These are phyloP conservation scores for Synanthedon formicaeformis DNA, from an alignment of 2,888 invertebrate species.

Conservation along the genomic window DNA sequence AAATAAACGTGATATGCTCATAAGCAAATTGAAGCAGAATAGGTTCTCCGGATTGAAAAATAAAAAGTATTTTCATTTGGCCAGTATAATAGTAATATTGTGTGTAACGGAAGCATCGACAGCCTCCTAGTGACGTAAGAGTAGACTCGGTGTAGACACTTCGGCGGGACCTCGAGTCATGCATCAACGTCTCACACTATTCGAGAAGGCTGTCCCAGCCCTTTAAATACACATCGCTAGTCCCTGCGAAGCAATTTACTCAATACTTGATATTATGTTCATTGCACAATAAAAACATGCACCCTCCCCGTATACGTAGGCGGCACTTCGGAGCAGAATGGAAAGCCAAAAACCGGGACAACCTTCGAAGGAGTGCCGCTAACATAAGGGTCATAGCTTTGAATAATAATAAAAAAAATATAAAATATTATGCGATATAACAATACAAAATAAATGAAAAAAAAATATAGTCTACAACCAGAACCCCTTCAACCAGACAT, in stretches of 20 bases:
- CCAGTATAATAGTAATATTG: constrained; percentile 63
- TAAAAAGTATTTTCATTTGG: constrained; percentile 56
- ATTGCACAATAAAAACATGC: constrained; percentile 41
- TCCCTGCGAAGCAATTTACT: constrained; percentile 55
- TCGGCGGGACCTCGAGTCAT: constrained; percentile 26
- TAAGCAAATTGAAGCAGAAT: constrained; percentile 71
- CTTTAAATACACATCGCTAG: constrained; percentile 25
- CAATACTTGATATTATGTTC: constrained; percentile 34
- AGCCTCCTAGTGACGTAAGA: constrained; percentile 13
- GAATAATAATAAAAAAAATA: constrained; percentile 32
- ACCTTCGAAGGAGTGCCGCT: constrained; percentile 70
- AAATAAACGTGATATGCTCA: constrained; percentile 59
- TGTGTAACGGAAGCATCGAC: constrained; percentile 48
- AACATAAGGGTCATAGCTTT: constrained; percentile 57
- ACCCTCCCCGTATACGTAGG: constrained; percentile 49
- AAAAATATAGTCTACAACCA: constrained; percentile 61
- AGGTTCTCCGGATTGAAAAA: constrained; percentile 70
- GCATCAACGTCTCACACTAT: constrained; percentile 36
- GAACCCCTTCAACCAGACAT: constrained; percentile 66
- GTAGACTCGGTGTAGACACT: constrained; percentile 3
- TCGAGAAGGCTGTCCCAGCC: constrained; percentile 67
- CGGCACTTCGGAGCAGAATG: constrained; percentile 53
- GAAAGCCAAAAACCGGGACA: constrained; percentile 72
- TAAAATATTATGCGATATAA: constrained; percentile 63
- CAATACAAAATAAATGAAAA: constrained; percentile 36